Evolutionary conservation across 2,797 vertebrate genomes (phyloP).

Genomic region (Nothura maculosa): DNA sequence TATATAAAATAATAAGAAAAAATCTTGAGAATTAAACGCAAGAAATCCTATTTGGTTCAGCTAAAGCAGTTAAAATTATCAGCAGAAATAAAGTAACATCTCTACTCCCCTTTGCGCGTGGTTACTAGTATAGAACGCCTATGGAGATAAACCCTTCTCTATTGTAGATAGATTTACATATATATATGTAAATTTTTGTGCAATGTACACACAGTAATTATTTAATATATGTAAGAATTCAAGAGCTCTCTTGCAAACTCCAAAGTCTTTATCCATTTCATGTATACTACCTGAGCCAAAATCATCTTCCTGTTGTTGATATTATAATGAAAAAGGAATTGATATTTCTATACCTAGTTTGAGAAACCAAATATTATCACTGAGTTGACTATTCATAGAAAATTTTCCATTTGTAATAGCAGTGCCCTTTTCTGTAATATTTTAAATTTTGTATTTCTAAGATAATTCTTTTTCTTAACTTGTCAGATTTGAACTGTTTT

Average conservation of each 20-base stretch:
- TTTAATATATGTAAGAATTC: neutral
- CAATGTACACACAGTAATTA: neutral
- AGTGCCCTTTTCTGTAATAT: neutral
- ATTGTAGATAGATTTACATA: too few species aligned
- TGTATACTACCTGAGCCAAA: neutral
- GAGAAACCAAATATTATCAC: slow-evolving; percentile 30
- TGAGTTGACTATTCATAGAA: slow-evolving; percentile 33
- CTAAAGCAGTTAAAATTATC: neutral
- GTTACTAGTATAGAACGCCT: neutral
- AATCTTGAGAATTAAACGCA: neutral
- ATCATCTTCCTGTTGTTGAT: neutral
- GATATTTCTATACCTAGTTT: neutral
- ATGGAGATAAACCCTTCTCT: neutral
- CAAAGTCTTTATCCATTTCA: neutral
- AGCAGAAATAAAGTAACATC: neutral
- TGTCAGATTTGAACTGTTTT: slow-evolving; percentile 31
- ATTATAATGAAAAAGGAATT: slow-evolving; percentile 7
- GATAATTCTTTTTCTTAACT: slow-evolving; percentile 33
- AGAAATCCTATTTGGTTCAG: neutral
- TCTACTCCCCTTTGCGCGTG: neutral
- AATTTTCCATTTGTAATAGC: slow-evolving; percentile 17
- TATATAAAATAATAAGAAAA: neutral
- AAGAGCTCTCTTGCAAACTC: neutral
- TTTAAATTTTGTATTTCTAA: slow-evolving; percentile 51
- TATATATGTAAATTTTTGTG: neutral